Conservation (phyloP, 2,113 vertebrate species). For the Hipposideros armiger region DNA sequence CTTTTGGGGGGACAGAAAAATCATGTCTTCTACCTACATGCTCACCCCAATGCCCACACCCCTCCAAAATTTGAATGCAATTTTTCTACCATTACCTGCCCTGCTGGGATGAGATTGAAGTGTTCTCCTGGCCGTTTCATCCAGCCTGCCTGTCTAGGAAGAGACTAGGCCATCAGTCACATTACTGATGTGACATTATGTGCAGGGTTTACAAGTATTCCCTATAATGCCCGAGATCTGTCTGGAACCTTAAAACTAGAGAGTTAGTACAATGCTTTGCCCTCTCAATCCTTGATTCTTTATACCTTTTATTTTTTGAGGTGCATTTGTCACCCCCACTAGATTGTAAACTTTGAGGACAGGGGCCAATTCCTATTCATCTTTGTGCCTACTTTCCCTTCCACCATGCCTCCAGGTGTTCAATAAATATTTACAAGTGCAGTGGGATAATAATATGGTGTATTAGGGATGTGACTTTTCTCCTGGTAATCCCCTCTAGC, state of each 20-base stretch:
- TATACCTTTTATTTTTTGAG: not conserved
- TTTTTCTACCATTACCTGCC: not conserved
- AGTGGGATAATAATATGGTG: not conserved
- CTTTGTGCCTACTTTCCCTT: not conserved
- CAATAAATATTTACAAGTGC: not conserved
- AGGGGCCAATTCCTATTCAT: not conserved
- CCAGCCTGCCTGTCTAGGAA: not conserved
- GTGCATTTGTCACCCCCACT: not conserved
- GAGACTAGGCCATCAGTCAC: not conserved
- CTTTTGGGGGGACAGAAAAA: not conserved
- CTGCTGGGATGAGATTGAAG: not conserved
- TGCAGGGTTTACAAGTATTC: not conserved
- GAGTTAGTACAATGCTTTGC: not conserved
- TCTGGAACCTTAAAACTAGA: not conserved
- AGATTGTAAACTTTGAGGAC: not conserved
- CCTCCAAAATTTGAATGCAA: not conserved
- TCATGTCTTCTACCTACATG: not conserved
- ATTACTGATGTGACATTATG: too few relatives aligned
- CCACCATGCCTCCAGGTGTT: not conserved
- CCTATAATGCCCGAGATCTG: not conserved
- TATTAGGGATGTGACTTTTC: not conserved
- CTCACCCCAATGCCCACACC: fast-evolving
- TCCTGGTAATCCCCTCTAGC: not conserved
- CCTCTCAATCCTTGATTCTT: not conserved
- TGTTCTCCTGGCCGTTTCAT: not conserved